These are phyloP conservation scores for Erythrocercus mccallii DNA, from an alignment of 2,113 vertebrate genomes.

Conservation along the genomic window DNA sequence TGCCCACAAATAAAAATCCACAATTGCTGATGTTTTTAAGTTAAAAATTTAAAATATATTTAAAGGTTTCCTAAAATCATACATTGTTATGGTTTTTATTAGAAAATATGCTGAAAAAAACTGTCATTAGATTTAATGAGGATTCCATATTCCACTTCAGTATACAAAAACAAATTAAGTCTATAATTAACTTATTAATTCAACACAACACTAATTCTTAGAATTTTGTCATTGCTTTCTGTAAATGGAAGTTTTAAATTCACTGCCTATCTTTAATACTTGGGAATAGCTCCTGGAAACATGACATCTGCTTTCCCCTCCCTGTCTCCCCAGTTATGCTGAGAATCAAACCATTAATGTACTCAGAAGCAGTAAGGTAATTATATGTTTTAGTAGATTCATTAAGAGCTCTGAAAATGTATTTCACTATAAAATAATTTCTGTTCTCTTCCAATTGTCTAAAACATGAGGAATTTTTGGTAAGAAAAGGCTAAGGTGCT, in stretches of 20 bases:
- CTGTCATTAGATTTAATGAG: background rate
- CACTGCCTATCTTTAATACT: background rate
- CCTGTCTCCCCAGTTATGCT: background rate
- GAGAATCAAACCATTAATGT: constrained; percentile 20
- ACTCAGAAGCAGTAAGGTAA: constrained; percentile 7
- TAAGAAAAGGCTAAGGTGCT: constrained; percentile 10
- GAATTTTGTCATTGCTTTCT: background rate
- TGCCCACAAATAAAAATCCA: background rate
- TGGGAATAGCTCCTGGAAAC: constrained; percentile 9
- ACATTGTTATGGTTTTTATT: background rate
- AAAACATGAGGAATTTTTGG: constrained; percentile 55
- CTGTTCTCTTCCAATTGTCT: background rate
- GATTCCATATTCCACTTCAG: background rate
- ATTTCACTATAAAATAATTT: constrained; percentile 21
- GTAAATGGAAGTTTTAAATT: background rate
- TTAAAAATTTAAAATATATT: background rate
- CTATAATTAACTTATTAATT: constrained; percentile 20
- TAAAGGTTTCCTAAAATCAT: background rate
- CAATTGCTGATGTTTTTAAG: background rate
- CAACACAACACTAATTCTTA: background rate
- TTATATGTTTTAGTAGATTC: constrained; percentile 33
- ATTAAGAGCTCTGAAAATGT: constrained; percentile 20
- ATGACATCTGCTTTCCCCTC: background rate
- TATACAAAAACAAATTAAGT: constrained; percentile 8
- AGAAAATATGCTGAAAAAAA: background rate